Conservation (phyloP, 2,113 vertebrate species). For the Ictalurus furcatus region DNA sequence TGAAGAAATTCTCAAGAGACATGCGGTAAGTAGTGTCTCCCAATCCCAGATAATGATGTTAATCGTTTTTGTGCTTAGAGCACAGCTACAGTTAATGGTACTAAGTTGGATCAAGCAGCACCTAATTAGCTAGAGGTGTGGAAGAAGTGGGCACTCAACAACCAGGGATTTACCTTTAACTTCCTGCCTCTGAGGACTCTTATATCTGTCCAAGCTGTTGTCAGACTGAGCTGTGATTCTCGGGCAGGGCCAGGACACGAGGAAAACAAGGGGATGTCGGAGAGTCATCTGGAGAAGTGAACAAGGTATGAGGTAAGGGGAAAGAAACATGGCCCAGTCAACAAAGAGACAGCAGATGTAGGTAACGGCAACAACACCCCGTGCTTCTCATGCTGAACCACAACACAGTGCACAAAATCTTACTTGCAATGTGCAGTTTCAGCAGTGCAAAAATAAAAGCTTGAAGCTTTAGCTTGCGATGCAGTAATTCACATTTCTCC, state of each 20-base stretch:
- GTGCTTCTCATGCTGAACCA: slow-evolving; percentile 1
- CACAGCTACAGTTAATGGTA: slow-evolving; percentile 55
- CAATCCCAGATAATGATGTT: slow-evolving; percentile 44
- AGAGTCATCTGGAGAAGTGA: slow-evolving; percentile 21
- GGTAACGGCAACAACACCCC: neutral
- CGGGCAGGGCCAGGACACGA: slow-evolving; percentile 60
- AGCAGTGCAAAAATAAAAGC: slow-evolving; percentile 53
- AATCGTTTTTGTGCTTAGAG: slow-evolving; percentile 52
- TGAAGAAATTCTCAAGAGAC: slow-evolving; percentile 16
- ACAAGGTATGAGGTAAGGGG: neutral
- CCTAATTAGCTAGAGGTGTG: slow-evolving; percentile 69
- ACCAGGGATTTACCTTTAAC: slow-evolving; percentile 72
- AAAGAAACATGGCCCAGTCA: slow-evolving; percentile 9
- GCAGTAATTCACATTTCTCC: slow-evolving; percentile 68
- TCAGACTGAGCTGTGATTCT: slow-evolving; percentile 69
- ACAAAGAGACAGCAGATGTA: slow-evolving; percentile 9
- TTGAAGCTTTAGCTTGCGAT: slow-evolving; percentile 53
- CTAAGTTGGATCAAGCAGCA: slow-evolving; percentile 65
- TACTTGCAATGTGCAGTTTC: slow-evolving; percentile 39
- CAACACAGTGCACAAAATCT: slow-evolving; percentile 26
- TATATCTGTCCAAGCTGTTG: slow-evolving; percentile 67
- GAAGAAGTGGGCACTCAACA: slow-evolving; percentile 53
- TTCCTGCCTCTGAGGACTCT: slow-evolving; percentile 72
- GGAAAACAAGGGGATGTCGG: slow-evolving; percentile 66
- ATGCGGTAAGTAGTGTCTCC: neutral